A percentile compares a stretch with the other conserved stretches of the same genome.
Evolutionary conservation across 2,797 vertebrate genomes (phyloP).

Genomic region (Acanthis flammea): DNA sequence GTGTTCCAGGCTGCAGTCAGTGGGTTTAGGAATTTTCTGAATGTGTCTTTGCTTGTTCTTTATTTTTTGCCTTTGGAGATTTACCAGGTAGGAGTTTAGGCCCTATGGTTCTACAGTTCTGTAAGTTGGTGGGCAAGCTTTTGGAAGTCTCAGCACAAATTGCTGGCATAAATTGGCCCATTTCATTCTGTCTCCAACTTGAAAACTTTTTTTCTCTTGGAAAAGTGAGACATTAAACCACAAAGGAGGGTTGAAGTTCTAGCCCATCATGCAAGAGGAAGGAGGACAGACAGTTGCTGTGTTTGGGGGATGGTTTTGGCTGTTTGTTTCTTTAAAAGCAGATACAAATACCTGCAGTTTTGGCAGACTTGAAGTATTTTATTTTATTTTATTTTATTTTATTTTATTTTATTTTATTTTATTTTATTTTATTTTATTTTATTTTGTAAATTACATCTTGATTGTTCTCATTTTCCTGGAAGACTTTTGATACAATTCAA

Average conservation of each 20-base stretch:
- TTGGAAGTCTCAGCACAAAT: background rate
- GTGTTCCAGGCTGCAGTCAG: background rate
- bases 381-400: background rate
- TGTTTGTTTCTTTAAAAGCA: background rate
- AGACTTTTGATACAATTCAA: background rate
- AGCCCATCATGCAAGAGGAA: accelerated
- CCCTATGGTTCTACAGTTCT: background rate
- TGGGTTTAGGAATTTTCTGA: background rate
- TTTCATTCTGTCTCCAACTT: background rate
- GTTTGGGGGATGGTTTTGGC: background rate
- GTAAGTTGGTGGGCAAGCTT: background rate
- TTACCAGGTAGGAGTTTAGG: background rate
- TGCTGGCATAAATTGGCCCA: background rate
- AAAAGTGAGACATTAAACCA: background rate
- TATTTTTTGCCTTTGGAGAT: background rate
- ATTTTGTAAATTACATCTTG: background rate
- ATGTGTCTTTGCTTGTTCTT: background rate
- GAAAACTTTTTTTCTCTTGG: background rate
- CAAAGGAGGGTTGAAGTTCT: background rate
- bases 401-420: background rate
- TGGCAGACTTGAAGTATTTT: background rate
- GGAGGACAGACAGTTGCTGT: background rate
- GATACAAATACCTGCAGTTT: background rate
- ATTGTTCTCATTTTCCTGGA: background rate
- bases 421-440: background rate